Conservation (phyloP, 2,113 vertebrate species). For the Piprites chloris region DNA sequence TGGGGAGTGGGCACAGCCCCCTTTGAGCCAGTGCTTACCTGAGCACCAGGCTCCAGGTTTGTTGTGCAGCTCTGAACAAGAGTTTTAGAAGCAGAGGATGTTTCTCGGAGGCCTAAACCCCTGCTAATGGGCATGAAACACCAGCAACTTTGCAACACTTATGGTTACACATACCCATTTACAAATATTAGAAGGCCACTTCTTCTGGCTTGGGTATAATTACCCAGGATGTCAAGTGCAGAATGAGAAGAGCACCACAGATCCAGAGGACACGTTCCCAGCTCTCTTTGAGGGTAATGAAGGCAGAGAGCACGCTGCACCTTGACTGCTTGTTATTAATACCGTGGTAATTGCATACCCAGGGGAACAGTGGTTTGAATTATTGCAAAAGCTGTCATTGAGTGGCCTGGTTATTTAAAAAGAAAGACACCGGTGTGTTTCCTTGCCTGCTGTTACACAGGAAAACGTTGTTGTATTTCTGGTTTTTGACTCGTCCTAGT, state of each 20-base stretch:
- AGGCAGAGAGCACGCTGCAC: background rate
- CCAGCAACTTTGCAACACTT: background rate
- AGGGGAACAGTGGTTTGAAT: constrained; percentile 4
- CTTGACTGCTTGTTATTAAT: background rate
- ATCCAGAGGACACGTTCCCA: background rate
- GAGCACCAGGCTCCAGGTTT: fast-evolving
- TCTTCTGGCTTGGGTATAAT: constrained; percentile 2
- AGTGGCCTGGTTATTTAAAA: constrained; percentile 30
- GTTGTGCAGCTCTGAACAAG: background rate
- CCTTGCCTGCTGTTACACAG: background rate
- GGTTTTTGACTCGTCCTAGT: background rate
- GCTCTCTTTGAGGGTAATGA: background rate
- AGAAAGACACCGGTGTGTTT: background rate
- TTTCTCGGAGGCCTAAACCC: background rate
- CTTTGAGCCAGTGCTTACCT: background rate
- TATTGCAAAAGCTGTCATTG: constrained; percentile 13
- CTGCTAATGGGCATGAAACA: background rate
- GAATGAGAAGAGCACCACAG: background rate
- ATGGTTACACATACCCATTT: background rate
- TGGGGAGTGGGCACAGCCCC: background rate
- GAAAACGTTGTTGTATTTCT: constrained; percentile 30
- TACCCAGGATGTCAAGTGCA: background rate
- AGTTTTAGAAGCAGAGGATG: background rate
- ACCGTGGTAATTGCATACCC: constrained; percentile 3
- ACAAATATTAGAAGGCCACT: background rate